Conservation (phyloP, 2,113 vertebrate species). For the Tragelaphus imberbis region DNA sequence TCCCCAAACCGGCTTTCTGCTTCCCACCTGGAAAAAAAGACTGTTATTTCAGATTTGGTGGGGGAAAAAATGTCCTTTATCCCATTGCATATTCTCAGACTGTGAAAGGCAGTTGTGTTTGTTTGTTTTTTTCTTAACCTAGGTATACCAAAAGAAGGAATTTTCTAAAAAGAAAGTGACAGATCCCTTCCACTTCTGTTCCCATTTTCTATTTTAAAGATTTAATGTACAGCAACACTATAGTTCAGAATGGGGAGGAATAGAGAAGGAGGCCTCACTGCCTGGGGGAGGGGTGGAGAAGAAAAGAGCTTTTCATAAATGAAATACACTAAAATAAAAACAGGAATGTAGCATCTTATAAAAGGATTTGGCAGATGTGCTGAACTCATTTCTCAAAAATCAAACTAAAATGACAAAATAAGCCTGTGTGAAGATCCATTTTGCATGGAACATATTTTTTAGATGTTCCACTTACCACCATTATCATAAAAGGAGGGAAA, state of each 20-base stretch:
- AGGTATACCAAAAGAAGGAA: background rate
- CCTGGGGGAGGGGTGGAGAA: background rate
- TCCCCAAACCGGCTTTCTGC: slow-evolving; percentile 21
- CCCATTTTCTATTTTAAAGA: background rate
- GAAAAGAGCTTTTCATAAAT: slow-evolving; percentile 45
- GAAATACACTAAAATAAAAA: slow-evolving; percentile 70
- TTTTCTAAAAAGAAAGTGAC: background rate
- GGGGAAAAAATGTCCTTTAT: background rate
- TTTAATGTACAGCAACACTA: background rate
- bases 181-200: background rate
- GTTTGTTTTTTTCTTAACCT: background rate
- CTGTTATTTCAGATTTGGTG: slow-evolving; percentile 1
- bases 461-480: slow-evolving; percentile 75
- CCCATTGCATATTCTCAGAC: slow-evolving; percentile 3
- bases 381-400: slow-evolving; percentile 76
- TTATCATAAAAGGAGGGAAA: slow-evolving; percentile 63
- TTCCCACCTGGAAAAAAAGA: background rate
- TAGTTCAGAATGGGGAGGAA: background rate
- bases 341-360: slow-evolving; percentile 58
- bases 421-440: slow-evolving; percentile 81
- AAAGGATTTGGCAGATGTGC: slow-evolving; percentile 71
- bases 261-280: background rate
- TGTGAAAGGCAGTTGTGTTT: background rate
- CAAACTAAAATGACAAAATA: slow-evolving; percentile 80
- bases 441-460: slow-evolving; percentile 79